These are phyloP conservation scores for Indicator indicator DNA, from an alignment of 2,113 vertebrate genomes.

Conservation along the genomic window DNA sequence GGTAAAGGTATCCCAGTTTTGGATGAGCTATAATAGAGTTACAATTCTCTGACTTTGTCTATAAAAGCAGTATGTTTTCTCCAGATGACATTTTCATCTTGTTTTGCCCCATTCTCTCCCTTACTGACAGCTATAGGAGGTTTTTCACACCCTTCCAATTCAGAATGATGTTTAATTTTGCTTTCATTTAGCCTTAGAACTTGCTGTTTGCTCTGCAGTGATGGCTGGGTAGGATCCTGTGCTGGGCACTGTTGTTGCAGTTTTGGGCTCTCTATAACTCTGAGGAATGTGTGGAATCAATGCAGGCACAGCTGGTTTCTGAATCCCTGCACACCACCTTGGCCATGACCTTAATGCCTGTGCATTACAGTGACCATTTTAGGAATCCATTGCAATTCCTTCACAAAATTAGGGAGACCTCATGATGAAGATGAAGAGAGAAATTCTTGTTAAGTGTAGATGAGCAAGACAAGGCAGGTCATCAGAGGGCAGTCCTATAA, in stretches of 20 bases:
- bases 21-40: background rate
- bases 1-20: background rate
- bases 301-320: background rate
- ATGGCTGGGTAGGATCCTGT: background rate
- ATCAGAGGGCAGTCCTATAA: background rate
- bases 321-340: background rate
- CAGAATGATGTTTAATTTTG: background rate
- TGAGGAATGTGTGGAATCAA: background rate
- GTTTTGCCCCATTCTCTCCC: background rate
- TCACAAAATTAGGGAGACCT: background rate
- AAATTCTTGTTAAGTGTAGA: background rate
- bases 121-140: background rate
- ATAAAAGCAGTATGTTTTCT: background rate
- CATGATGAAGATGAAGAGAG: background rate
- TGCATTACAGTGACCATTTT: accelerated
- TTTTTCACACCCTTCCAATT: background rate
- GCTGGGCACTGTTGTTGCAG: background rate
- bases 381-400: background rate
- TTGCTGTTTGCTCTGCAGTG: background rate
- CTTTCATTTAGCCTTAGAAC: background rate
- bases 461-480: background rate
- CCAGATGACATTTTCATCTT: background rate
- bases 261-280: background rate
- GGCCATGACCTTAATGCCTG: background rate
- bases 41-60: background rate